Base-by-base conservation (phyloP, 2,797 vertebrate species). In the Anguilla megastoma region DNA sequence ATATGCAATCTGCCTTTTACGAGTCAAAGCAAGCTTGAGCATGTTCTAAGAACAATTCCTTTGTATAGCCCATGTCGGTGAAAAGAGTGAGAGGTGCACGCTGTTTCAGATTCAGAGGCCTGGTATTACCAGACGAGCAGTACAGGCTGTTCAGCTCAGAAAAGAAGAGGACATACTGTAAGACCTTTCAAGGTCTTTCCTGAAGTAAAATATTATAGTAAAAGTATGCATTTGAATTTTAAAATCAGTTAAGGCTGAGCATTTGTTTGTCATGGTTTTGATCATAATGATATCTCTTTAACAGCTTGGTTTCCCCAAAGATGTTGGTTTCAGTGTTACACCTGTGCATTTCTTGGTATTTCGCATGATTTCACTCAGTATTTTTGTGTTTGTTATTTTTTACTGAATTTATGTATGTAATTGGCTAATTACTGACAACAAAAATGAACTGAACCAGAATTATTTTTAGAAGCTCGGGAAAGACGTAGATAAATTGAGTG, bases 31-130 rank as follows among this genome's bases (percentile, higher is more conserved):
- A 84, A 56, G 45, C 83, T 56, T 84, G 50, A 56, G n/a, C 50
- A 33, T 56, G 50, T 56, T 84, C 74, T 5, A 21, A 82, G 21
- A 50, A 82, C 79, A 82, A 50, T 50, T 82, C 79, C 79, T 48
- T 48, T 82, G 41, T 82, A 50, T 24, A 82, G 79, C 79, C 18
- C 69, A 30, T 33, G 18, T 16, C 21, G 45, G 18, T n/a, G 45
- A 48, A 82, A 82, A 82, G 79, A n/a, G 45, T 24, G 45, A 82
- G 45, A 48, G 21, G 41, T 50, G 41, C 6, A 45, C 76, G 3
- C 76, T 80, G 74, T 50, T 82, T 48, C 45, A 36, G 74, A 45
- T 36, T 21, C 14, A 79, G 30, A 36, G 74, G 33, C 36, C 74
- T 79, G 74, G 33, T 79, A 79, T 41, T 41, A 79, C 33, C 36